A percentile compares a stretch with the other conserved stretches of the same genome.
phyloP scores from a whole-genome alignment of 35 echinoderm and acorn worm genomes.

The Anneissia japonica region DNA sequence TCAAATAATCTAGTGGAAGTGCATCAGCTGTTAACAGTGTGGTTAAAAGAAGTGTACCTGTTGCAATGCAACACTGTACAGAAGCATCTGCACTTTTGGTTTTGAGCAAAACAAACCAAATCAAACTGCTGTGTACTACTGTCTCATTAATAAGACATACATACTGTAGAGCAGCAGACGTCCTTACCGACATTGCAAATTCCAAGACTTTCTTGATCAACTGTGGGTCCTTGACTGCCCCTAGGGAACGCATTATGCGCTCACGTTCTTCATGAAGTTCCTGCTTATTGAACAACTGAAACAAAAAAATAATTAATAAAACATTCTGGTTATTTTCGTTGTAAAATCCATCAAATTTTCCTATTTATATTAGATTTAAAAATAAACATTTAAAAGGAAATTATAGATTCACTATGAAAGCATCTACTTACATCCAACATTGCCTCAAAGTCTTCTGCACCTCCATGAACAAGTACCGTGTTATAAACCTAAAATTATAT shows the following conservation, averaged over 20 bases:
- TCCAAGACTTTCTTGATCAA: conserved; percentile 86
- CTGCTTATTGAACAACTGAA: conserved; percentile 70
- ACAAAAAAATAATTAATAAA: too few species aligned
- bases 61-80: too few species aligned
- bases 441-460: conserved; percentile 60
- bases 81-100: not conserved
- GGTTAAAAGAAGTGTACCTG: too few species aligned
- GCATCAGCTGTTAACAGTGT: too few species aligned
- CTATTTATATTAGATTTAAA: not conserved
- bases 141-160: too few species aligned
- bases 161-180: too few species aligned
- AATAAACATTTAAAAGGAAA: not conserved
- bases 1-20: too few species aligned
- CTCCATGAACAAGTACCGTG: conserved; percentile 69
- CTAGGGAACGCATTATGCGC: conserved; percentile 73
- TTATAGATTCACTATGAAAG: too few species aligned
- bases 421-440: conserved; percentile 72
- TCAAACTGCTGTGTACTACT: too few species aligned
- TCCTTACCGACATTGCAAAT: conserved; percentile 82
- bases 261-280: conserved; percentile 97
- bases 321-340: too few species aligned
- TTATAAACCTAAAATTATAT: conserved; percentile 57
- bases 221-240: conserved; percentile 55
- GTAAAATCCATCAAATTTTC: not conserved
- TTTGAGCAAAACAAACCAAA: not conserved